phyloP scores from a whole-genome alignment of 2,888 invertebrate genomes.

The Melanophora roralis region DNA sequence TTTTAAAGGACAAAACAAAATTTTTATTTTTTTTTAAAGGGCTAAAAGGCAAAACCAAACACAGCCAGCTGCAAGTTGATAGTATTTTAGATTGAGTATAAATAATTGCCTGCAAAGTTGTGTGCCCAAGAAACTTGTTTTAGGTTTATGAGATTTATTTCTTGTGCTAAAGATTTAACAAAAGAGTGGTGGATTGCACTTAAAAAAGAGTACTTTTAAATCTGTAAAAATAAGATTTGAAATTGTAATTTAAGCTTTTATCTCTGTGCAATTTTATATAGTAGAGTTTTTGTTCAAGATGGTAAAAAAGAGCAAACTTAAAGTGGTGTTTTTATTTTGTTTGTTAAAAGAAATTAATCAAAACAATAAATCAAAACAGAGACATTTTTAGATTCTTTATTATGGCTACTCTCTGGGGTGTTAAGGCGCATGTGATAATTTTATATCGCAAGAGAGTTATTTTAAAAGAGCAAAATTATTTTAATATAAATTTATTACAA shows the following conservation, averaged over 20 bases:
- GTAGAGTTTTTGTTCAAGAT: neutral
- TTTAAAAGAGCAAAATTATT: neutral
- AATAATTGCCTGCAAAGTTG: too few species aligned
- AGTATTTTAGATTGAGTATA: too few species aligned
- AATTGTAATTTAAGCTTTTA: neutral
- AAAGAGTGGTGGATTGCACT: neutral
- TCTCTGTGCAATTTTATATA: neutral
- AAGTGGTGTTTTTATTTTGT: slow-evolving; percentile 9
- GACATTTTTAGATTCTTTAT: slow-evolving; percentile 29
- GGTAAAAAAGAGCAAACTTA: neutral
- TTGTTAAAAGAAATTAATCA: slow-evolving; percentile 7
- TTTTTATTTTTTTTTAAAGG: too few species aligned
- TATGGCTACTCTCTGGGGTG: neutral
- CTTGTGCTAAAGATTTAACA: neutral
- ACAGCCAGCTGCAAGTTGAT: too few species aligned
- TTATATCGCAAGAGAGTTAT: neutral
- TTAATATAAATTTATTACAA: neutral
- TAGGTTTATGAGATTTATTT: neutral
- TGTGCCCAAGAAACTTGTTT: too few species aligned
- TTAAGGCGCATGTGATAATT: slow-evolving; percentile 38
- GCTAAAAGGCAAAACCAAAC: too few species aligned
- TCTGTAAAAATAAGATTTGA: neutral
- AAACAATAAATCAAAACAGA: slow-evolving; percentile 60
- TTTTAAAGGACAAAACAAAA: too few species aligned
- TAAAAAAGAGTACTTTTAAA: neutral